phyloP scores from a whole-genome alignment of 2,888 invertebrate species.

The Ypsolopha scabrella region DNA sequence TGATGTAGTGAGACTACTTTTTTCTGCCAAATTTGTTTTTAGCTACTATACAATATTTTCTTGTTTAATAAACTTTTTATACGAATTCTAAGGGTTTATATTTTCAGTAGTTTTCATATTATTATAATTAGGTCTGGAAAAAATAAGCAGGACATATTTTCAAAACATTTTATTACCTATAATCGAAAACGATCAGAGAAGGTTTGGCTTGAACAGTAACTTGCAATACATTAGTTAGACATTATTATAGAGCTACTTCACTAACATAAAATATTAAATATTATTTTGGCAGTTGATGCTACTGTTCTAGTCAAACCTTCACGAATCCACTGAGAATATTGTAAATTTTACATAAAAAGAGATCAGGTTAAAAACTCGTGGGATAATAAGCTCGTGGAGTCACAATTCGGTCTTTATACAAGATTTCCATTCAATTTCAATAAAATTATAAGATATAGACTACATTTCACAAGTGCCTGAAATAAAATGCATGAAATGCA shows the following conservation, averaged over 20 bases:
- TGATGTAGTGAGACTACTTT: constrained; percentile 44
- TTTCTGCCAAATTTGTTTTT: constrained; percentile 21
- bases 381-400: constrained; percentile 45
- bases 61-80: constrained; percentile 22
- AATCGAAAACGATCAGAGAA: constrained; percentile 46
- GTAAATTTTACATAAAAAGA: constrained; percentile 58
- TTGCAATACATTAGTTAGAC: constrained; percentile 12
- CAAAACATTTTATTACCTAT: constrained; percentile 61
- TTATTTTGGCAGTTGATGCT: constrained; percentile 7
- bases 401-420: constrained; percentile 10
- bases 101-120: neutral
- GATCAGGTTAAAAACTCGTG: constrained; percentile 48
- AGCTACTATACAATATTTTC: constrained; percentile 22
- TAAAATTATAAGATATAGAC: constrained; percentile 21
- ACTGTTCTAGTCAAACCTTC: constrained; percentile 40
- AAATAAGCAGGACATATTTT: constrained; percentile 30
- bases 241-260: constrained; percentile 13
- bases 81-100: constrained; percentile 11
- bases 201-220: constrained; percentile 27
- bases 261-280: constrained; percentile 11
- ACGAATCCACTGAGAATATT: constrained; percentile 34
- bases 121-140: constrained; percentile 9
- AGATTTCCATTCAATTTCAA: constrained; percentile 12
- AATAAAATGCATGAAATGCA: constrained; percentile 54
- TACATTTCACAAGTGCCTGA: constrained; percentile 38